Evolutionary conservation across 2,113 vertebrate genomes (phyloP), one percentile per base, ranked within the genome.

Genomic region (Parus major): DNA sequence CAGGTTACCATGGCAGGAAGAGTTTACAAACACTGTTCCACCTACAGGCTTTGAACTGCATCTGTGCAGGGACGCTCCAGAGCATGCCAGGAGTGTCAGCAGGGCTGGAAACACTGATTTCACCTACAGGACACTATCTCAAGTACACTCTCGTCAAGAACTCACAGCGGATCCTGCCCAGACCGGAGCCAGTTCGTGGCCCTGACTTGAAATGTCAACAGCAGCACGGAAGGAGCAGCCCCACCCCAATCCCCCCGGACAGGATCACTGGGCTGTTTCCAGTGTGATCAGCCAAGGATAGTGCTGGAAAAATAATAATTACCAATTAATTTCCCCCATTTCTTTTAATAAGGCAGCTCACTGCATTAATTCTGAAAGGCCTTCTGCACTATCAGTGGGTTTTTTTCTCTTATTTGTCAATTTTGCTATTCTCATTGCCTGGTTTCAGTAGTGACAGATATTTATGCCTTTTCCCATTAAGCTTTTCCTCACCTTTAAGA

Each of bases 21-120:
- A 89, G 89, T 97, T 97, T 96, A 95, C 93, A 92, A 95, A 96
- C 88, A 84, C 56, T 49, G 44, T 95, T 95, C 94, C 92, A 96
- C 72, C 94, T 93, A 68, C 46, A 77, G 76, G 88, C 78, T 95
- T 91, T 93, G 90, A 95, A 71, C 69, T 82, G 78, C 59, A 25
- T 94, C 82, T 77, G 80, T 86, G 79, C 81, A 83, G 85, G 88
- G 90, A 63, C 6, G 1, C 91, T 82, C 86, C 69, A 12, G 5
- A 65, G 64, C 3, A 1, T 44, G 90, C 93, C 95, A 93, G 19
- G 75, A 93, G 82, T 73, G 90, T 88, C 94, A 90, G 87, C 42
- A 0, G 76, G 63, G 78, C 76, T 96, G 92, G 95, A 95, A 96
- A 97, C 69, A 86, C 79, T 96, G 90, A 95, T 94, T 96, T 94